Conservation (phyloP, 2,113 vertebrate genomes). For the Alouatta palliata region DNA sequence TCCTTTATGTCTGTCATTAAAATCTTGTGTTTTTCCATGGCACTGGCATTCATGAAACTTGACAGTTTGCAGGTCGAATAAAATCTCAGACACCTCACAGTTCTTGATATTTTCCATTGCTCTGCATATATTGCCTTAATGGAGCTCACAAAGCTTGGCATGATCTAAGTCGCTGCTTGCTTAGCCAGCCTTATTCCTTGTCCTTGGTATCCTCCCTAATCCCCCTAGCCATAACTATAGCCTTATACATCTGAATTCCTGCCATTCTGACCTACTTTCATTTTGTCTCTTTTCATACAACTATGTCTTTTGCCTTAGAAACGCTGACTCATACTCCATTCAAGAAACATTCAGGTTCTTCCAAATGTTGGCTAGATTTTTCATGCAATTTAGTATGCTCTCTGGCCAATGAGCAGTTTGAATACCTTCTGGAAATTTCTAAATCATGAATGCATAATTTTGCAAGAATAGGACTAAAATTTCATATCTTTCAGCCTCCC, state of each 20-base stretch:
- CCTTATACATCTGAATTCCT: not conserved
- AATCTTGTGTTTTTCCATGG: not conserved
- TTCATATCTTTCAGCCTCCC: not conserved
- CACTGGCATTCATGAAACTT: not conserved
- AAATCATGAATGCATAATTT: not conserved
- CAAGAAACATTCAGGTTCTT: not conserved
- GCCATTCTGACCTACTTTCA: not conserved
- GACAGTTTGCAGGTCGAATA: not conserved
- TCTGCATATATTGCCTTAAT: not conserved
- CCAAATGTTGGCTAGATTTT: not conserved
- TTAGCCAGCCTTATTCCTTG: not conserved
- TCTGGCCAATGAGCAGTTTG: not conserved
- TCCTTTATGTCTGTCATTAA: not conserved
- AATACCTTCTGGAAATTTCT: not conserved
- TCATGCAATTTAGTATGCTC: not conserved
- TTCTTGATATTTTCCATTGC: not conserved
- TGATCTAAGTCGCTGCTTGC: rapidly evolving
- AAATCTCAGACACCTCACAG: not conserved
- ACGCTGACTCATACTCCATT: not conserved
- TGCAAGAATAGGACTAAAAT: not conserved
- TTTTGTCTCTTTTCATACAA: not conserved
- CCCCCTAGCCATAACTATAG: not conserved
- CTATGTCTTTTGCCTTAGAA: not conserved
- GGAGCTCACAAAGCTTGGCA: not conserved
- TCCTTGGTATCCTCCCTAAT: not conserved